Percentiles rank a stretch among this genome's conserved stretches.
Evolutionary conservation across 2,113 vertebrate species (phyloP).

Genomic region (Podilymbus podiceps): DNA sequence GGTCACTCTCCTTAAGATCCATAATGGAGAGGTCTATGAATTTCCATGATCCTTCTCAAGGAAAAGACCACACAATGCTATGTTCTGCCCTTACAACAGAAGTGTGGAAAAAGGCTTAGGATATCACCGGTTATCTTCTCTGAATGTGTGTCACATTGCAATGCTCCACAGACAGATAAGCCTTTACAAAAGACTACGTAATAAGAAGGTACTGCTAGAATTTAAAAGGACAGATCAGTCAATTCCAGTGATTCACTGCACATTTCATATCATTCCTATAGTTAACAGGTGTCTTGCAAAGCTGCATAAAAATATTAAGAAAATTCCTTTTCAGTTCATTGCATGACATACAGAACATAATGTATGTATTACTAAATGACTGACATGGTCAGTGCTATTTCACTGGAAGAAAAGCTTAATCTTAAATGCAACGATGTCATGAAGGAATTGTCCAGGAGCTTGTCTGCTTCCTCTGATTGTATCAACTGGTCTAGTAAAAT

Average conservation of each 20-base stretch:
- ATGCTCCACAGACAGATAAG: not conserved
- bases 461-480: not conserved
- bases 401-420: not conserved
- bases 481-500: not conserved
- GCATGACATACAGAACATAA: not conserved
- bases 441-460: not conserved
- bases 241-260: not conserved
- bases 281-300: not conserved
- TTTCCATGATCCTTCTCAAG: not conserved
- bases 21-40: not conserved
- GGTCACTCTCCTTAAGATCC: not conserved
- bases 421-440: not conserved
- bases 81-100: not conserved
- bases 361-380: not conserved
- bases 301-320: not conserved
- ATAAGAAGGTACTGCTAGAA: not conserved
- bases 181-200: not conserved
- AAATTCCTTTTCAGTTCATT: not conserved
- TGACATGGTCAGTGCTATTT: not conserved
- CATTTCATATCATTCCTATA: not conserved
- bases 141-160: not conserved
- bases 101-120: not conserved
- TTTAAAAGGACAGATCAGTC: not conserved
- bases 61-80: not conserved
- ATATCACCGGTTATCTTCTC: not conserved